These are phyloP conservation scores for Nycticorax nycticorax DNA, from an alignment of 2,113 vertebrate genomes.

Conservation along the genomic window DNA sequence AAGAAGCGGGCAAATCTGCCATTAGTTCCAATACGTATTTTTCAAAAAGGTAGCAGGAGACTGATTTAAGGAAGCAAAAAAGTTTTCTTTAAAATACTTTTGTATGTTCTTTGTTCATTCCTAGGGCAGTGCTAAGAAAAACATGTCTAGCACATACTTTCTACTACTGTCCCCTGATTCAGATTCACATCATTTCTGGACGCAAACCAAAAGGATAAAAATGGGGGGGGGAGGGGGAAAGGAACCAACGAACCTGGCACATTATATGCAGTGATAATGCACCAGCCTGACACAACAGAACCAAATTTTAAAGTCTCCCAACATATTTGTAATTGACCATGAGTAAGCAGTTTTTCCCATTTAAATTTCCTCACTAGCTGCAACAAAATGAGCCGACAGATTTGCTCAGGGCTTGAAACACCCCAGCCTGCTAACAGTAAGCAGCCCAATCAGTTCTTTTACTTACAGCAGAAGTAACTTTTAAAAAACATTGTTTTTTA, in stretches of 20 bases:
- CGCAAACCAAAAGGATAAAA: neutral
- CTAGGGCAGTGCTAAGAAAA: neutral
- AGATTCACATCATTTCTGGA: neutral
- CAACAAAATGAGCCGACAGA: neutral
- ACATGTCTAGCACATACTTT: rapidly evolving
- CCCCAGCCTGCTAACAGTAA: neutral
- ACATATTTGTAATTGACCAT: neutral
- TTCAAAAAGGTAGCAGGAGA: neutral
- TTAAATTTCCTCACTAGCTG: neutral
- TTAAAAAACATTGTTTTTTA: rapidly evolving
- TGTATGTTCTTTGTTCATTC: neutral
- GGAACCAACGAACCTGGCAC: neutral
- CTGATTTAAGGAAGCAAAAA: rapidly evolving
- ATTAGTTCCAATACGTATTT: neutral
- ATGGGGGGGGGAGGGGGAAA: too few species aligned
- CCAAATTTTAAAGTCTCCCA: neutral
- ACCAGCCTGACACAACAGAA: neutral
- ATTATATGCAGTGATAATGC: neutral
- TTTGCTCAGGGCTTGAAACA: neutral
- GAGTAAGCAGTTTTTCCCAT: neutral
- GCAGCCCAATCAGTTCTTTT: neutral
- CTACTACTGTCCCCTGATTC: neutral
- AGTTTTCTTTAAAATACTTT: neutral
- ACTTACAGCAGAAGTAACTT: neutral
- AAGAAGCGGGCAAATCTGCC: neutral